Conservation (phyloP, 2,888 invertebrate species). For the Brachyptera risi region DNA sequence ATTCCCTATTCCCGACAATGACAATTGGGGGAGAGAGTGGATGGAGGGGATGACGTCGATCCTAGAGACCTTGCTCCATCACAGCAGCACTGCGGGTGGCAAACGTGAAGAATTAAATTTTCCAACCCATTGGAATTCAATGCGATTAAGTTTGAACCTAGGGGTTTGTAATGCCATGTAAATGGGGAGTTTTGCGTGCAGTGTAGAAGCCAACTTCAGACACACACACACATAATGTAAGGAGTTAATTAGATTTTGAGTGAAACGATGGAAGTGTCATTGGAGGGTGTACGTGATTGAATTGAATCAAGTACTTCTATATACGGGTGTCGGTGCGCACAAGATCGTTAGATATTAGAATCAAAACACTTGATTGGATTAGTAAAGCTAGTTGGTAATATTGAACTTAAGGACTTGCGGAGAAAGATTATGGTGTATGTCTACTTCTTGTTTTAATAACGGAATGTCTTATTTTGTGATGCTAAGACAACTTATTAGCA, state of each 20-base stretch:
- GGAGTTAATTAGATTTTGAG: conserved; percentile 34
- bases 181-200: conserved; percentile 13
- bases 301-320: no score
- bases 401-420: no score
- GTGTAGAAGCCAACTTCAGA: conserved; percentile 7
- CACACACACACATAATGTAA: conserved; percentile 26
- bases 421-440: no score
- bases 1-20: conserved; percentile 30
- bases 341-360: no score
- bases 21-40: conserved; percentile 17
- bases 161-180: conserved; percentile 29
- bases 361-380: no score
- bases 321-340: no score
- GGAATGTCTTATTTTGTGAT: no score
- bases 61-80: conserved; percentile 20
- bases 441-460: no score
- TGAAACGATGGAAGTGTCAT: conserved; percentile 30
- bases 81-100: conserved; percentile 31
- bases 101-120: conserved; percentile 47
- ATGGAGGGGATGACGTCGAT: conserved; percentile 3
- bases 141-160: conserved; percentile 43
- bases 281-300: conserved; percentile 11
- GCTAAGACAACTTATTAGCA: no score
- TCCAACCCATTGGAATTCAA: conserved; percentile 51
- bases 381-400: no score